phyloP scores from a whole-genome alignment of 2,113 vertebrate species.

The Strigops habroptila region DNA sequence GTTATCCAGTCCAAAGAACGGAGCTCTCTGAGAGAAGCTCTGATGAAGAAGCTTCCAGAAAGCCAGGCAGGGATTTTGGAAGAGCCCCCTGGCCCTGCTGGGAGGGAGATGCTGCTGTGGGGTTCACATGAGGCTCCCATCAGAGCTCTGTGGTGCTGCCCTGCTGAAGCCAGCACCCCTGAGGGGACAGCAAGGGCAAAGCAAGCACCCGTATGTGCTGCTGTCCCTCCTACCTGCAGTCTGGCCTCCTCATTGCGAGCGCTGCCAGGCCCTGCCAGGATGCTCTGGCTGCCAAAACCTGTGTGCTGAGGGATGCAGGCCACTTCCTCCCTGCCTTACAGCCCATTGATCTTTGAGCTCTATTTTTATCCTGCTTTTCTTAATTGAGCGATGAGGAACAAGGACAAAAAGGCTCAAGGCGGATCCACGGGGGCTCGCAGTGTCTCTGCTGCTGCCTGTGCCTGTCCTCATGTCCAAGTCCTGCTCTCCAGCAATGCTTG shows the following conservation, averaged over 20 bases:
- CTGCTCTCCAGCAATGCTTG: not conserved
- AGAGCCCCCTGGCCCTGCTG: fast-evolving
- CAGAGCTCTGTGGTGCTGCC: not conserved
- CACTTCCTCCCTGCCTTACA: not conserved
- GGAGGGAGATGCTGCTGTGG: not conserved
- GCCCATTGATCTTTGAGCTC: not conserved
- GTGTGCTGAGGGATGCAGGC: not conserved
- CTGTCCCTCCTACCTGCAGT: not conserved
- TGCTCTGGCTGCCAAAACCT: not conserved
- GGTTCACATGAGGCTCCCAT: not conserved
- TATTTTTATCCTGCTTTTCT: not conserved
- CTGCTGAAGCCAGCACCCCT: not conserved
- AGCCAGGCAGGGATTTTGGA: not conserved
- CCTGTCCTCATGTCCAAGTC: not conserved
- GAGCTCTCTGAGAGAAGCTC: not conserved
- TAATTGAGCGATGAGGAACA: not conserved
- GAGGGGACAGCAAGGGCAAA: not conserved
- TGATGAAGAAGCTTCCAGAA: not conserved
- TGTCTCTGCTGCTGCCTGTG: not conserved
- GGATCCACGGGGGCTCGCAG: fast-evolving
- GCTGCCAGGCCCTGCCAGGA: not conserved
- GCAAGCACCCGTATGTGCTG: fast-evolving
- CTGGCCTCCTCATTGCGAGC: not conserved
- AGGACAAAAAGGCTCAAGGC: not conserved
- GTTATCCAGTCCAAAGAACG: not conserved